phyloP scores from a whole-genome alignment of 2,113 vertebrate species.

The Pholis gunnellus region DNA sequence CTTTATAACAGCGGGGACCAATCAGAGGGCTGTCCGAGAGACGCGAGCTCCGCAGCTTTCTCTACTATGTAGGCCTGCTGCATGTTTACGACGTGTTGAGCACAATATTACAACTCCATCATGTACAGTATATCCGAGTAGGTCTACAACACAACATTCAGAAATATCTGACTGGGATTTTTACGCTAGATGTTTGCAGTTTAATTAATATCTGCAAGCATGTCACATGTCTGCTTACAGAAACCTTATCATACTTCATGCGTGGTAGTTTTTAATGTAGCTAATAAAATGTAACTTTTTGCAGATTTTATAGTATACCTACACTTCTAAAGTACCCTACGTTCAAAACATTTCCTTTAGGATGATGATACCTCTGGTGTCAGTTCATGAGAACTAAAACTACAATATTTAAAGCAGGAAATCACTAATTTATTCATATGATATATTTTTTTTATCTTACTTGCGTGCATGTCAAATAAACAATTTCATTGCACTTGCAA shows the following conservation, averaged over 20 bases:
- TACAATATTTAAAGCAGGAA: not conserved
- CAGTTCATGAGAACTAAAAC: not conserved
- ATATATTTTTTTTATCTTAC: not conserved
- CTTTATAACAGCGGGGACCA: conserved; percentile 38
- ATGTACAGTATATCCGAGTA: not conserved
- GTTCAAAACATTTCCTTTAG: not conserved
- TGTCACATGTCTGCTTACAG: not conserved
- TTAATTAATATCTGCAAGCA: not conserved
- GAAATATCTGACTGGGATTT: not conserved
- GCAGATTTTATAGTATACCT: not conserved
- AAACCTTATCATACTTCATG: not conserved
- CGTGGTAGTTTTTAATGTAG: not conserved
- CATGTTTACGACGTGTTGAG: conserved; percentile 14
- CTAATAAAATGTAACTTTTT: not conserved
- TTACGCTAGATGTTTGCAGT: not conserved
- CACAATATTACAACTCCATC: not conserved
- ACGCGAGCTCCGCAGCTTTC: conserved; percentile 15
- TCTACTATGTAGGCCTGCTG: not conserved
- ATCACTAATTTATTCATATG: not conserved
- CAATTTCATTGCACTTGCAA: not conserved
- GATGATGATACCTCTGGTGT: not conserved
- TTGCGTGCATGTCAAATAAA: not conserved
- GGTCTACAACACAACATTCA: not conserved
- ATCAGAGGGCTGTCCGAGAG: conserved; percentile 73
- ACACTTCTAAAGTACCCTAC: not conserved